phyloP scores from a whole-genome alignment of 30 jellyfish, hydroid and myxozoan genomes.

The Hydractinia echinata region DNA sequence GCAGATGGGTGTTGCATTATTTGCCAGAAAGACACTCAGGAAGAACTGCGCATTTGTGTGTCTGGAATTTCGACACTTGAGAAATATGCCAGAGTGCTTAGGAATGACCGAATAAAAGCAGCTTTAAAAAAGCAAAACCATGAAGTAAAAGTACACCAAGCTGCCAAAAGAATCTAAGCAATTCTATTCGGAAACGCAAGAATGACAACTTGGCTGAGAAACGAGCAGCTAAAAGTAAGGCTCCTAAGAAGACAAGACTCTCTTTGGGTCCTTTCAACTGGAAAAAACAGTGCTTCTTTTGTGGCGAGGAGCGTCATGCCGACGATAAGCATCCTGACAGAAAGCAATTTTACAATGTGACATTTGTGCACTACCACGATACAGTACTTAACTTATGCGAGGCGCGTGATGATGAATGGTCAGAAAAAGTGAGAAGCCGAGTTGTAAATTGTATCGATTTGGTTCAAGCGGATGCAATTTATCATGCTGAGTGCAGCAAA shows the following conservation, averaged over 20 bases:
- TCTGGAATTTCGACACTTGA: conserved; percentile 5
- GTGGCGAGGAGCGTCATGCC: background rate
- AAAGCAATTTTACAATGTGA: background rate
- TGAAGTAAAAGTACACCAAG: conserved; percentile 7
- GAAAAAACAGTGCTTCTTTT: conserved; percentile 2
- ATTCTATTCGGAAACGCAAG: conserved; percentile 2
- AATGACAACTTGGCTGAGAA: background rate
- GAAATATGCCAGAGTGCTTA: background rate
- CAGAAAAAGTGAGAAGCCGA: background rate
- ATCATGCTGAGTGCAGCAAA: too few species aligned
- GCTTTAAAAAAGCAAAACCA: conserved; percentile 17
- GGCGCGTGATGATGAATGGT: conserved; percentile 22
- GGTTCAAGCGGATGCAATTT: conserved; percentile 19
- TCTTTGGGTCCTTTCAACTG: too few species aligned
- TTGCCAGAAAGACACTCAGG: too few species aligned
- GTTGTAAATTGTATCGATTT: conserved; percentile 7
- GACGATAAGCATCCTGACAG: conserved; percentile 18
- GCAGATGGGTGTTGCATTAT: too few species aligned
- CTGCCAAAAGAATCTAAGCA: conserved; percentile 14
- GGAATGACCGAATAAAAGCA: conserved; percentile 17
- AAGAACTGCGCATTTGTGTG: background rate
- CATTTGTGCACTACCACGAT: conserved; percentile 8
- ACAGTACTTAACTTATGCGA: background rate
- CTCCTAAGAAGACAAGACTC: too few species aligned
- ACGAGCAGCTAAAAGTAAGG: background rate